Base-by-base conservation (phyloP, 2,113 vertebrate species). In the Phrynosoma platyrhinos region DNA sequence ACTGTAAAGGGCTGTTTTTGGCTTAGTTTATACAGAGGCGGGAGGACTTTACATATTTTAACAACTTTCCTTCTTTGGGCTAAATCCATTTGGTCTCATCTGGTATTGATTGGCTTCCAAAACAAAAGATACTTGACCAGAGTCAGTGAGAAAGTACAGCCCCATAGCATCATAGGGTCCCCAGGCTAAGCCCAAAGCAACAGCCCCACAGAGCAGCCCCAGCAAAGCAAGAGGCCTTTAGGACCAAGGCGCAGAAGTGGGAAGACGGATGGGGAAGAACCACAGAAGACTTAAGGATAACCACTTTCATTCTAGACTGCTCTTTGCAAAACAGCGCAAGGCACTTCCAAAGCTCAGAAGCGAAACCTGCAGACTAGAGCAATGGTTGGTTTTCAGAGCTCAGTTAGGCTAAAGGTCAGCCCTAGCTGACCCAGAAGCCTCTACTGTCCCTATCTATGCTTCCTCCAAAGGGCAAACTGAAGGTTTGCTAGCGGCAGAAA, bases 211-310 rank as follows among this genome's bases (percentile, higher is more conserved):
- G 20, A 68, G 13, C 8, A 75, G 69, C 30, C 27, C 18, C 79
- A 82, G 78, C 79, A 18, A 68, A 88, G 86, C 53, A 25, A 81
- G 32, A 25, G 5, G 3, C 30, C 30, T 2, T 21, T 9, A 68
- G 80, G 30, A 30, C 20, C 14, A 64, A 42, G 30, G 20, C 10
- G 40, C 52, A 76, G 79, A n/a, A 25, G 30, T 5, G 16, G 0
- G 27, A 53, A 85, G 89, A 89, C 69, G 83, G 83, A 69, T 36
- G 89, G 30, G 79, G 36, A 76, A 1, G 72, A 78, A 91, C 90
- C 85, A 2, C 86, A 89, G 89, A 93, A 87, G 87, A 92, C 79
- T 82, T 69, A 52, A 82, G 88, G 91, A 85, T 52, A 91, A 82
- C 69, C 85, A 55, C 52, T 90, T 84, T 1, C 16, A 4, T 32